phyloP scores from a whole-genome alignment of 92 coral and sea anemone genomes.

The Phenganax subtilis region DNA sequence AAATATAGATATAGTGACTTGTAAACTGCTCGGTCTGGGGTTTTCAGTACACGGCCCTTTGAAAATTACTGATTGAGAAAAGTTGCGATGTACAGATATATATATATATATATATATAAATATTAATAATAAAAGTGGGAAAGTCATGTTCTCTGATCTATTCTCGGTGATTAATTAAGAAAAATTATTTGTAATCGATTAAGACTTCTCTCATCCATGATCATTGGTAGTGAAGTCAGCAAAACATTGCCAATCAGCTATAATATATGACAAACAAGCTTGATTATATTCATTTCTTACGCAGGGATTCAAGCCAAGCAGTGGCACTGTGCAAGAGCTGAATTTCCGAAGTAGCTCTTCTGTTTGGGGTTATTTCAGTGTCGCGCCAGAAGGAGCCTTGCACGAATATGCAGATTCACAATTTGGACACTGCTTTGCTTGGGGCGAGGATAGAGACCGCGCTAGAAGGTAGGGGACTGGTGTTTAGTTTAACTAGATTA shows the following conservation, averaged over 20 bases:
- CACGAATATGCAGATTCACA: conserved; percentile 99
- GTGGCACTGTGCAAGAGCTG: conserved; percentile 95
- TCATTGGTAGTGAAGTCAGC: not conserved
- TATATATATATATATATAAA: too few species aligned
- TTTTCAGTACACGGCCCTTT: not conserved
- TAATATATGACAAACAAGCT: not conserved
- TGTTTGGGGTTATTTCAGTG: conserved; percentile 99
- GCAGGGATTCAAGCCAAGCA: conserved; percentile 98
- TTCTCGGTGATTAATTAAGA: too few species aligned
- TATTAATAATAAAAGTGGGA: too few species aligned
- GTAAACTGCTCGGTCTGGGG: not conserved
- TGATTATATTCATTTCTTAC: conserved; percentile 11
- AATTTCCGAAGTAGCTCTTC: conserved; percentile 94
- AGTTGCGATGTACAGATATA: too few species aligned
- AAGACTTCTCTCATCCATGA: not conserved
- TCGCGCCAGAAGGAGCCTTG: conserved; percentile 96
- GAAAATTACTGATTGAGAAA: too few species aligned
- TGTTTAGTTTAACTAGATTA: not conserved
- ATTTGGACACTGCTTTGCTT: conserved; percentile 98
- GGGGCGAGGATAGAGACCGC: conserved; percentile 98
- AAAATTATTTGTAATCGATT: too few species aligned
- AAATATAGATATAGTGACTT: not conserved
- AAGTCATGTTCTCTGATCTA: too few species aligned
- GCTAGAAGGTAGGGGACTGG: conserved; percentile 69
- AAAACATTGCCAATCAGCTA: not conserved